These are phyloP conservation scores for Danaus chrysippus DNA, from an alignment of 2,888 invertebrate genomes.

Conservation along the genomic window DNA sequence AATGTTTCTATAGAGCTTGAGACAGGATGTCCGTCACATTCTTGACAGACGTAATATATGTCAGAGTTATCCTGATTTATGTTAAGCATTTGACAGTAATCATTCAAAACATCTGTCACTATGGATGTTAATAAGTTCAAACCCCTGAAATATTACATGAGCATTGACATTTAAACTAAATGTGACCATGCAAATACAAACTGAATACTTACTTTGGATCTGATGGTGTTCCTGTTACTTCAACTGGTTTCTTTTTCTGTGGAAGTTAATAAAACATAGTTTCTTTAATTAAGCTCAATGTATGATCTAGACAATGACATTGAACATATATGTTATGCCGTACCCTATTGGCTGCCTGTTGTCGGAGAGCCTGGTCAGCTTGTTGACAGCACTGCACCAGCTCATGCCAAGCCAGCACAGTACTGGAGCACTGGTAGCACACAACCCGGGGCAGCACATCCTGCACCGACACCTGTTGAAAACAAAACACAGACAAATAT, in stretches of 20 bases:
- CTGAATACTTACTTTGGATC: not conserved
- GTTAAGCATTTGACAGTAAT: conserved; percentile 44
- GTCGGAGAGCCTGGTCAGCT: conserved; percentile 69
- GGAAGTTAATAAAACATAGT: not conserved
- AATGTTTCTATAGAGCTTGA: conserved; percentile 38
- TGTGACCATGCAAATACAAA: not conserved
- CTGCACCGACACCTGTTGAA: conserved; percentile 61
- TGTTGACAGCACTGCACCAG: conserved; percentile 75
- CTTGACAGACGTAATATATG: conserved; percentile 53
- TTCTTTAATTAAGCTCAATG: not conserved
- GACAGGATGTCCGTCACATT: conserved; percentile 41
- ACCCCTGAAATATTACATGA: conserved; percentile 49
- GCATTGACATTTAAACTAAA: conserved; percentile 22
- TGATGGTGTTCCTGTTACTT: not conserved
- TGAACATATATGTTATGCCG: conserved; percentile 4
- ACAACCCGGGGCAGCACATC: conserved; percentile 80
- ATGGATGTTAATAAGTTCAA: conserved; percentile 24
- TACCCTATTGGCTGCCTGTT: conserved; percentile 22
- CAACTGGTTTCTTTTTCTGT: not conserved
- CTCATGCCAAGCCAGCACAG: conserved; percentile 82
- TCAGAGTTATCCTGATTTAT: conserved; percentile 40
- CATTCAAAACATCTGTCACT: conserved; percentile 42
- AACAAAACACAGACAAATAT: no score
- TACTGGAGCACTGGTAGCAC: conserved; percentile 82
- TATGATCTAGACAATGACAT: not conserved